Base-by-base conservation (phyloP, 2,888 invertebrate species). In the Drosophila pullipes region DNA sequence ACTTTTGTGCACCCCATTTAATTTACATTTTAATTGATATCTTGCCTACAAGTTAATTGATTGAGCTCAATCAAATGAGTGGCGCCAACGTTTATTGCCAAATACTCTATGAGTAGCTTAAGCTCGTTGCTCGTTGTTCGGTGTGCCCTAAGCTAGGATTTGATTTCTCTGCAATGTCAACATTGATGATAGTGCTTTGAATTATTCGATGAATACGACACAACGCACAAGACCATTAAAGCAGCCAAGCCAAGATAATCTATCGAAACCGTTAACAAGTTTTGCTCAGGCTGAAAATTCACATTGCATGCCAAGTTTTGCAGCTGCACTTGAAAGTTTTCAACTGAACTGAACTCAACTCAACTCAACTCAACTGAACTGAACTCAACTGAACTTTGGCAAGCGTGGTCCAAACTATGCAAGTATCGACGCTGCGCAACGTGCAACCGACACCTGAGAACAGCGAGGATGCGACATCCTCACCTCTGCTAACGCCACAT, bases 261-360 rank as follows among this genome's bases (percentile, higher is more conserved):
- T 80, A 76, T 76, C 65, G 68, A 76, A 66, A 63, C 64, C 60
- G 54, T 76, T 80, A 68, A 30, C 71, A 68, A 70, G 70, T 71
- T 79, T 52, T 62, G 63, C 53, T 16, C 53, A 30, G 69, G 35
- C 70, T 61, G 7, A 71, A 71, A 72, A 53, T 31, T 57, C 67
- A 67, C 54, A 78, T 65, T 65, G 49, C 67, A 68, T 82, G 69
- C 68, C 71, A 80, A 80, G 74, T 81, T 81, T 81, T 74, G 58
- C 83, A 76, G 80, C 73, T 85, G 86, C 86, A 85, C 86, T 89
- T 89, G 81, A 85, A 85, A 85, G 83, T 89, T 85, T 88, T 89
- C 81, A 69, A 76, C 69, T 49, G 10, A 83, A 68, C 78, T 76
- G 11, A 69, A 81, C 71, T 52, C 9, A 83, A 68, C 83, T 85